Base-by-base conservation (phyloP, 23 tunicate species). In the Styela clava region DNA sequence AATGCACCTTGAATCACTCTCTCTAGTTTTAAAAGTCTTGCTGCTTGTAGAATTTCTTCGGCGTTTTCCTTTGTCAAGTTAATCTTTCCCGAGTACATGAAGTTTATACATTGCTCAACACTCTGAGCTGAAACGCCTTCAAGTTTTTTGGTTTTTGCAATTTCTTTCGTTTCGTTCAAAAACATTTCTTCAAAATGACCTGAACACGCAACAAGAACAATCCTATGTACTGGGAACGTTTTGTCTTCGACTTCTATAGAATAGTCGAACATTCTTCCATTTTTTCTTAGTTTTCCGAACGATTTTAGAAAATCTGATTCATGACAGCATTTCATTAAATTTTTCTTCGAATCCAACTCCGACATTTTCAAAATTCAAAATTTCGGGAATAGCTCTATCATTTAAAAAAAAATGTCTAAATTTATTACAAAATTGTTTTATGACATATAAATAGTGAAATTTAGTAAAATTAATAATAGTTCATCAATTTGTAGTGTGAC, bases 261-360 rank as follows among this genome's bases (percentile, higher is more conserved):
- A 61, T 83, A 63, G 74, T 92, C 97, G 74, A 92, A 87, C 73
- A 87, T 87, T 51, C 79, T 87, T 44, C 85, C 85, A 70, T 62
- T 79, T 35, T 74, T 64, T 79, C 88, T 31, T 33, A 92, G 72
- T 2, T 68, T 62, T 18, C 70, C 29, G 25, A 92, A 33, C 24
- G 88, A 88, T 19, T 33, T 20, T 20, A 87, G 63, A 24, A 87
- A 52, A 22, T 74, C 68, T 44, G 56, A 44, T 44, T 44, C 56
- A 12, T 44, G 56, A 44, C 56, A 5, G 7, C 56, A 5, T 12
- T 44, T 44, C 7, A 44, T 5, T 44, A 44, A 44, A 44, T 44
- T 7, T 44, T 44, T 44, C 56, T 7, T 44, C 12, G 56, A 44
- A 5, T 7, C 12, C 56, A 44, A 5, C 56, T 44, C 56, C n/a